Percentiles rank a stretch among this genome's conserved stretches.
Conservation (phyloP, 2,888 invertebrate genomes). For the Agrotis ipsilon region DNA sequence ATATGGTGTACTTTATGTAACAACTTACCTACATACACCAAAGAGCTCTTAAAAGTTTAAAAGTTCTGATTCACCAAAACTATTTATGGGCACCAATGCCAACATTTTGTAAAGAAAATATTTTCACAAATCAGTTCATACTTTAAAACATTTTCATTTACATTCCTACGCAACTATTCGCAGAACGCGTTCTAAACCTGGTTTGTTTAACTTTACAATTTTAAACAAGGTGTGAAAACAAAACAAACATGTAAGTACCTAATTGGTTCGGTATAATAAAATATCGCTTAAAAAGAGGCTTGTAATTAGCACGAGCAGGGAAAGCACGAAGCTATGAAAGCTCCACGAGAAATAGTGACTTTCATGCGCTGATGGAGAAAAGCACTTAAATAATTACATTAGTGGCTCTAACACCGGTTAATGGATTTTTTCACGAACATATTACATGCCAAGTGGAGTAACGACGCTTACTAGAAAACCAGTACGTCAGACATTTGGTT, state of each 20-base stretch:
- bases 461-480: constrained; percentile 29
- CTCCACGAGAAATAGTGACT: constrained; percentile 42
- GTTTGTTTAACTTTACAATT: constrained; percentile 29
- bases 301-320: constrained; percentile 45
- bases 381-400: constrained; percentile 54
- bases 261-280: constrained; percentile 34
- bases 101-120: constrained; percentile 18
- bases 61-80: constrained; percentile 25
- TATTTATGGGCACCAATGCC: constrained; percentile 34
- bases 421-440: constrained; percentile 45
- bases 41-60: constrained; percentile 17
- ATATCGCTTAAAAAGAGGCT: constrained; percentile 15
- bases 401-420: constrained; percentile 24
- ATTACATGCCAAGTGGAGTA: constrained; percentile 33
- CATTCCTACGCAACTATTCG: constrained; percentile 39
- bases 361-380: constrained; percentile 50
- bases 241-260: constrained; percentile 7
- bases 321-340: constrained; percentile 42
- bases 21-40: constrained; percentile 5
- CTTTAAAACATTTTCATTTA: constrained; percentile 16
- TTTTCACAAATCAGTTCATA: constrained; percentile 24
- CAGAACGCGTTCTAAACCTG: constrained; percentile 9
- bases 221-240: constrained; percentile 19
- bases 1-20: constrained; percentile 23
- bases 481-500: constrained; percentile 6